phyloP scores from a whole-genome alignment of 2,888 invertebrate genomes.

The Bhutanitis thaidina region DNA sequence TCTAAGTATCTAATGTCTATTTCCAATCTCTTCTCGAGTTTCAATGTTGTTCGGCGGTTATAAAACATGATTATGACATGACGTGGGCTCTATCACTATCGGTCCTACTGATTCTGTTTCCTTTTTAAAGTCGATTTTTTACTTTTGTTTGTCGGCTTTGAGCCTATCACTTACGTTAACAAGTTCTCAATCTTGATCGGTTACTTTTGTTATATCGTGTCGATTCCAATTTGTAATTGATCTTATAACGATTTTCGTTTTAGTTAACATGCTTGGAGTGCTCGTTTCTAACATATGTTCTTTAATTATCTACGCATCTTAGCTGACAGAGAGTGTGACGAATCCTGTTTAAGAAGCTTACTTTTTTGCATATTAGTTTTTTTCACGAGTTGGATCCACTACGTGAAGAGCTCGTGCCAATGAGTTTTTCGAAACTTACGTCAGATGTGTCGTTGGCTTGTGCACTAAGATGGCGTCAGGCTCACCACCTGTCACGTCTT shows the following conservation, averaged over 20 bases:
- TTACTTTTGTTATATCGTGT: conserved; percentile 4
- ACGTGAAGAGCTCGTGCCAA: too few relatives aligned
- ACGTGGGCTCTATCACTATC: conserved; percentile 30
- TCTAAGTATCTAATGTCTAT: conserved; percentile 43
- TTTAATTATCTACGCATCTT: too few relatives aligned
- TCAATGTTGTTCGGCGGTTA: conserved; percentile 32
- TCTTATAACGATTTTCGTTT: conserved; percentile 2
- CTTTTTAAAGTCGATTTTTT: conserved; percentile 23
- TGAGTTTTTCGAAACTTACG: too few relatives aligned
- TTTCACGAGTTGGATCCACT: too few relatives aligned
- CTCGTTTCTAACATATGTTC: neutral
- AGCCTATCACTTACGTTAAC: conserved; percentile 27
- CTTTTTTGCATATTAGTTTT: too few relatives aligned
- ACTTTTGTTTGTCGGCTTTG: conserved; percentile 22
- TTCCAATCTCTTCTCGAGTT: conserved; percentile 54
- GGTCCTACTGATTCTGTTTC: conserved; percentile 20
- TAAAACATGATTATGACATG: conserved; percentile 33
- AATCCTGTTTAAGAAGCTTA: too few relatives aligned
- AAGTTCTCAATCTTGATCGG: conserved; percentile 9
- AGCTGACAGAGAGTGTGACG: too few relatives aligned
- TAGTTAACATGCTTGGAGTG: neutral
- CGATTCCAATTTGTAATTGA: conserved; percentile 12
- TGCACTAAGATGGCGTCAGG: too few relatives aligned
- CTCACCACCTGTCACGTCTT: too few relatives aligned
- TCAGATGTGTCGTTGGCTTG: too few relatives aligned